Conservation (phyloP, 2,113 vertebrate genomes). For the Elanus axillaris region DNA sequence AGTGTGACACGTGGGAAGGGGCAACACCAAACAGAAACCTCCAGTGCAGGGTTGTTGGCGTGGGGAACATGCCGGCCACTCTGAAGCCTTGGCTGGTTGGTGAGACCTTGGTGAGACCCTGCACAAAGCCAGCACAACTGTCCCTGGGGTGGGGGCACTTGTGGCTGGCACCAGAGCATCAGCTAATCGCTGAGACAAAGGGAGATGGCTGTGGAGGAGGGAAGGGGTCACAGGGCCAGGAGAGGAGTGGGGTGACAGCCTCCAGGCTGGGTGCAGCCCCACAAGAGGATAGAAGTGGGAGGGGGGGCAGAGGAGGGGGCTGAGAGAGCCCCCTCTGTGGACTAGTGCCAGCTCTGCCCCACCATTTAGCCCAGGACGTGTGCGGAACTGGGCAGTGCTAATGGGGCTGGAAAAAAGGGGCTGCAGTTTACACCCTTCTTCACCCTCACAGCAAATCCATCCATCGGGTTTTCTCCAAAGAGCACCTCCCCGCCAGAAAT, state of each 20-base stretch:
- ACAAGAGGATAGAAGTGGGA: not conserved
- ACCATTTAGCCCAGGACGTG: fast-evolving
- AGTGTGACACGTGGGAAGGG: not conserved
- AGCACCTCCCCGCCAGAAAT: not conserved
- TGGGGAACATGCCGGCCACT: not conserved
- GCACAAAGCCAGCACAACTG: fast-evolving
- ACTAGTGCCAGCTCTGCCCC: not conserved
- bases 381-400: not conserved
- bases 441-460: not conserved
- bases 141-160: not conserved
- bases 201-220: not conserved
- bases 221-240: not conserved
- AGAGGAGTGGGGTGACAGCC: not conserved
- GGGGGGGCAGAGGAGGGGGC: fast-evolving
- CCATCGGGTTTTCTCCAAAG: not conserved
- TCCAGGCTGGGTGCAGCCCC: not conserved
- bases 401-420: not conserved
- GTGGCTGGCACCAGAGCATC: not conserved
- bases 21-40: not conserved
- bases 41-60: fast-evolving
- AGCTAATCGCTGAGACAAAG: not conserved
- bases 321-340: not conserved
- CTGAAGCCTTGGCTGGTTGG: not conserved
- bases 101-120: not conserved
- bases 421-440: not conserved